These are phyloP conservation scores for Terebella lapidaria DNA, from an alignment of 2,888 invertebrate genomes.

Conservation along the genomic window DNA sequence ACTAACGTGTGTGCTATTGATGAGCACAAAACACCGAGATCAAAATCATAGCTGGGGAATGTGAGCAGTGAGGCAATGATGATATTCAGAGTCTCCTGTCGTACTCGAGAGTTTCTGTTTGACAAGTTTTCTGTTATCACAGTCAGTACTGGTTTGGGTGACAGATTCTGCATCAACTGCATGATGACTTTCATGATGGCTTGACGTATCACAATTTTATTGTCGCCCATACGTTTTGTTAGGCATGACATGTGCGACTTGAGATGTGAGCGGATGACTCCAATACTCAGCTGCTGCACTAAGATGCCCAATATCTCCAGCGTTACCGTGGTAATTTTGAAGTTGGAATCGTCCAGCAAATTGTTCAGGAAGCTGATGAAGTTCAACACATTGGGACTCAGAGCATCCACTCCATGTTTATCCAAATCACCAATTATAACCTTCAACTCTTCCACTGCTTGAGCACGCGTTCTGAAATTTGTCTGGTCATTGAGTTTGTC, in stretches of 20 bases:
- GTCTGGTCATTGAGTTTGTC: slow-evolving; percentile 56
- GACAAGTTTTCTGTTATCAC: slow-evolving; percentile 57
- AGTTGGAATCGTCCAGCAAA: slow-evolving; percentile 61
- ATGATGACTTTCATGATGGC: slow-evolving; percentile 56
- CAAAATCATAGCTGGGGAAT: slow-evolving; percentile 73
- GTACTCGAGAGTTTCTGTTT: slow-evolving; percentile 59
- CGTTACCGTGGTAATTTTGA: slow-evolving; percentile 55
- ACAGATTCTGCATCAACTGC: slow-evolving; percentile 57
- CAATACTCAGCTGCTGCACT: slow-evolving; percentile 51
- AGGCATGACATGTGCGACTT: slow-evolving; percentile 55
- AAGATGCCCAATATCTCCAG: slow-evolving; percentile 55
- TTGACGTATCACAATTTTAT: slow-evolving; percentile 56
- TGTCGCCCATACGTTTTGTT: slow-evolving; percentile 55
- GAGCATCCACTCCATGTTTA: slow-evolving; percentile 32
- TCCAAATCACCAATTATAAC: slow-evolving; percentile 54
- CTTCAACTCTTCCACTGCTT: slow-evolving; percentile 61
- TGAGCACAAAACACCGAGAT: slow-evolving; percentile 55
- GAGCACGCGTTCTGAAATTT: slow-evolving; percentile 60
- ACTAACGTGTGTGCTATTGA: slow-evolving; percentile 55
- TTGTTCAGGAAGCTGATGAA: slow-evolving; percentile 60
- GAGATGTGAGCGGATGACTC: slow-evolving; percentile 54
- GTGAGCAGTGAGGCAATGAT: slow-evolving; percentile 72
- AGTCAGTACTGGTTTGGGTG: slow-evolving; percentile 58
- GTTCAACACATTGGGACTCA: slow-evolving; percentile 63
- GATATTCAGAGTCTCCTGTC: slow-evolving; percentile 72